phyloP scores from a whole-genome alignment of 2,113 vertebrate species.

The Xiphophorus couchianus region DNA sequence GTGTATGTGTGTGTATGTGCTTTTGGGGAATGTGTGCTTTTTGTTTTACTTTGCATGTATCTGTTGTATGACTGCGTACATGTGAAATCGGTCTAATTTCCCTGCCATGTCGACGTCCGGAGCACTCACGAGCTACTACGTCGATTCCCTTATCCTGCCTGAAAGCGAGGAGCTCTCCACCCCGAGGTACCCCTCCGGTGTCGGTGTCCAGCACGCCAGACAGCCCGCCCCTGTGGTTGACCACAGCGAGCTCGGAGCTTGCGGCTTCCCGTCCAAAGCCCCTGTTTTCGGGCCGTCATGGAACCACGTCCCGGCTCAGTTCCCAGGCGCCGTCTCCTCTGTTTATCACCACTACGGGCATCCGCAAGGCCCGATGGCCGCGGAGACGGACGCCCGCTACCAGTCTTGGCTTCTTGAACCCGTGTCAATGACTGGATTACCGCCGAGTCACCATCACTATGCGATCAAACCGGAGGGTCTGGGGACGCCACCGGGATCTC shows the following conservation, averaged over 20 bases:
- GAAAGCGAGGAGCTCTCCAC: constrained; percentile 89
- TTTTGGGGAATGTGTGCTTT: constrained; percentile 44
- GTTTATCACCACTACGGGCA: constrained; percentile 90
- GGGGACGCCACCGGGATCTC: constrained; percentile 86
- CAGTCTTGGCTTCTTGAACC: constrained; percentile 95
- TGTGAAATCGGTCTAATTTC: constrained; percentile 62
- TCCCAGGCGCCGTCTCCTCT: constrained; percentile 84
- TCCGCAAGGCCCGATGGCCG: constrained; percentile 83
- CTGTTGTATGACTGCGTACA: constrained; percentile 69
- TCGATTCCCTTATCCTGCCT: constrained; percentile 92
- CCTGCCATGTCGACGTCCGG: constrained; percentile 92
- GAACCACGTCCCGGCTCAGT: constrained; percentile 89
- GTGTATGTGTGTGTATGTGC: constrained; percentile 36
- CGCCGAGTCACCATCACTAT: constrained; percentile 89
- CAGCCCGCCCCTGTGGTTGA: constrained; percentile 83
- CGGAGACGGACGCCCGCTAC: constrained; percentile 90
- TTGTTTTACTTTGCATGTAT: constrained; percentile 60
- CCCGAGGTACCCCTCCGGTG: constrained; percentile 83
- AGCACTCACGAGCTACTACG: constrained; percentile 94
- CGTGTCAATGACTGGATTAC: constrained; percentile 91
- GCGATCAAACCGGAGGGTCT: constrained; percentile 93
- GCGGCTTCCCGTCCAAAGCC: constrained; percentile 92
- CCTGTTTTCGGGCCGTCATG: constrained; percentile 89
- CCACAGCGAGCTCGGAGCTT: constrained; percentile 88
- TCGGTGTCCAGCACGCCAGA: constrained; percentile 84